Percentiles rank a stretch among this genome's conserved stretches.
These are phyloP conservation scores for Vulpes ferrilata DNA, from an alignment of 2,113 vertebrate species.

Conservation along the genomic window DNA sequence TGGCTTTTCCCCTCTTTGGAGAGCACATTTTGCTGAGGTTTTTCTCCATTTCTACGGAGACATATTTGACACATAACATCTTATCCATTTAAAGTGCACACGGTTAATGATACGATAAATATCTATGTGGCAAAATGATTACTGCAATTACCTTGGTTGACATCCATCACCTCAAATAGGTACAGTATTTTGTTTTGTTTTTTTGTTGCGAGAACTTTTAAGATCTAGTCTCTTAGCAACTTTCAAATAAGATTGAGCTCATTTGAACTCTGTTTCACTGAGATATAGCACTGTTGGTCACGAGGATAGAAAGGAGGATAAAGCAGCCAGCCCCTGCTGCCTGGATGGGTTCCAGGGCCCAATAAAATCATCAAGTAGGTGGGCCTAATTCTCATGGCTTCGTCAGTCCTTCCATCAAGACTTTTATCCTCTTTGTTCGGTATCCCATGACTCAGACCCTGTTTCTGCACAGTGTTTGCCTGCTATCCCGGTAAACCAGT, in stretches of 20 bases:
- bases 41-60: background rate
- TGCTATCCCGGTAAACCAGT: background rate
- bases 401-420: background rate
- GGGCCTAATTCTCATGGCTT: background rate
- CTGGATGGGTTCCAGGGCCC: background rate
- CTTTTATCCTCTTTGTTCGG: background rate
- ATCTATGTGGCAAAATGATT: background rate
- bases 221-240: background rate
- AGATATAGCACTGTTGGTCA: background rate
- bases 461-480: background rate
- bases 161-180: background rate
- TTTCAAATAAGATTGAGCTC: background rate
- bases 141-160: background rate
- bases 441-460: background rate
- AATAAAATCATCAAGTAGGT: background rate
- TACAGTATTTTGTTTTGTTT: background rate
- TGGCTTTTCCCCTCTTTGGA: background rate
- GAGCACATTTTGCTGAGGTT: background rate
- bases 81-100: background rate
- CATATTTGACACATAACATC: background rate
- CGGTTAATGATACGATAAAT: background rate
- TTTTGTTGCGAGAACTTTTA: background rate
- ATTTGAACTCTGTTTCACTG: background rate
- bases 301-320: background rate
- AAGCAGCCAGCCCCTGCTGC: background rate